Base-by-base conservation (phyloP, 2,888 invertebrate genomes). In the Spodoptera exigua region DNA sequence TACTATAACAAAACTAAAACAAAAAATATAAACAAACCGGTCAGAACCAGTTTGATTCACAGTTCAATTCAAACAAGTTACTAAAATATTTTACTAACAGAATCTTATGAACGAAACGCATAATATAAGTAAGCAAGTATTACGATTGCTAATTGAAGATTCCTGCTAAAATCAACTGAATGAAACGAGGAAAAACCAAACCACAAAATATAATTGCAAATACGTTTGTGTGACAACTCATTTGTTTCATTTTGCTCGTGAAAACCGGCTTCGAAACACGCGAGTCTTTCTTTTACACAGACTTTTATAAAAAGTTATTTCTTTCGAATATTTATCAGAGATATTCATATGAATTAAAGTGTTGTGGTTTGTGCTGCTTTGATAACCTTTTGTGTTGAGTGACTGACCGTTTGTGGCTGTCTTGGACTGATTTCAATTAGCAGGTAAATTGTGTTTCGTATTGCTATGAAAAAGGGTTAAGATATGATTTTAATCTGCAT, bases 161-260 rank as follows among this genome's bases (percentile, higher is more conserved):
- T 45, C 11, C 27, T 36, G 44, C 9, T 51, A 49, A 43, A 45
- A 39, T 17, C n/a, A 5, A 51, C 45, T 56, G 45, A 61, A 58
- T 66, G 44, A 16, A 39, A 45, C 44, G 40, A 55, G 72, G 47
- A 67, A 76, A 76, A 66, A 52, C 75, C 71, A 44, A 43, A 37
- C 18, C 27, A 40, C 61, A 52, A 55, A 49, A 64, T 27, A 54
- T 47, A 55, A 45, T 49, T 17, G 37, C 21, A 37, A 41, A 52
- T 13, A 21, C 32, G 39, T 11, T 54, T 37, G 34, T 21, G 10
- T 11, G 9, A 34, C 16, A 40, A 59, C 54, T 35, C 35, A 45
- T 62, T 49, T 60, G 66, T 63, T 76, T 78, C 78, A 76, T 58
- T 70, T 41, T 13, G 41, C 36, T 66, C 11, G 13, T 10, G 16